Percentiles rank a stretch among this genome's conserved stretches.
Evolutionary conservation across 2,113 vertebrate genomes (phyloP).

Genomic region (Dicaeum eximium): DNA sequence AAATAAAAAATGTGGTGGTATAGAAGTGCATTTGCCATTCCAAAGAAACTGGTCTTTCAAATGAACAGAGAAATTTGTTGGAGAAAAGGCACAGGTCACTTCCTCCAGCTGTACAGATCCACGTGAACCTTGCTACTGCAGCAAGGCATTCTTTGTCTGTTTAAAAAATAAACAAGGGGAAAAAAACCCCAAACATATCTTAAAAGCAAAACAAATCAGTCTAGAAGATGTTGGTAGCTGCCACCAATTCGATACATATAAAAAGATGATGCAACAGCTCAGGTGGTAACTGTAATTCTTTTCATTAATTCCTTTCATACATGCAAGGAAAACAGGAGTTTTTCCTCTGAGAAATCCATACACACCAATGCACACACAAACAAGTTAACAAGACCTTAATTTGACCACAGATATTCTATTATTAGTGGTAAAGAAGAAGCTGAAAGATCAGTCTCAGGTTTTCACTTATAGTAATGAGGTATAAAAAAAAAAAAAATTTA

Average conservation of each 20-base stretch:
- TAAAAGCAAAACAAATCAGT: neutral
- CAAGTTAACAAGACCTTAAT: neutral
- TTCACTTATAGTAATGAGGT: neutral
- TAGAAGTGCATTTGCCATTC: neutral
- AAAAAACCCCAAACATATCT: neutral
- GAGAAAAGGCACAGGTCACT: neutral
- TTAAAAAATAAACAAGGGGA: neutral
- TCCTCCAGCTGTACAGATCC: neutral
- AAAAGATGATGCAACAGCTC: neutral
- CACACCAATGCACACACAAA: neutral
- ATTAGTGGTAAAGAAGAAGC: neutral
- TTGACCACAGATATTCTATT: neutral
- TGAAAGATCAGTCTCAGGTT: neutral
- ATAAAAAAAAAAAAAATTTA: neutral
- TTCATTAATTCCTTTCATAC: neutral
- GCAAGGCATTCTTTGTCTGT: neutral
- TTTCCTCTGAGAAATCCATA: neutral
- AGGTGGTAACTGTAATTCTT: neutral
- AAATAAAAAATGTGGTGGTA: neutral
- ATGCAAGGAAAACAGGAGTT: neutral
- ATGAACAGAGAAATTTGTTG: neutral
- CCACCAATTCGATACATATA: neutral
- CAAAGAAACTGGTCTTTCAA: neutral
- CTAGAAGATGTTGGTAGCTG: neutral
- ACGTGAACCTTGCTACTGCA: neutral